Evolutionary conservation across 2,797 vertebrate genomes (phyloP).

Genomic region (Clamator glandarius): DNA sequence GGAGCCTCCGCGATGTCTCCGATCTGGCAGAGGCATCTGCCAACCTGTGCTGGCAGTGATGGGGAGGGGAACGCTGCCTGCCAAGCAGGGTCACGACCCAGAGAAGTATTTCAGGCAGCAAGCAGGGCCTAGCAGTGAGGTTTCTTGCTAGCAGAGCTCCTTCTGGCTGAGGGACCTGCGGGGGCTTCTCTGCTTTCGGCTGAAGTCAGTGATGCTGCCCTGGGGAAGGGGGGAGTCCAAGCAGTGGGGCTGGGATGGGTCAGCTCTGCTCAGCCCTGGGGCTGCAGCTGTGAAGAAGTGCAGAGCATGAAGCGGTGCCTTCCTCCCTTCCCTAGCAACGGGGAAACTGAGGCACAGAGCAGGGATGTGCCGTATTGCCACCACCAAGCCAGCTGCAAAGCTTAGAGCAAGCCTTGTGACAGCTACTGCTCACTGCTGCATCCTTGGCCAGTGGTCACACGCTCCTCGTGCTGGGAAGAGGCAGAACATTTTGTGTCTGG

Average conservation of each 20-base stretch:
- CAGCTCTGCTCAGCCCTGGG: background rate
- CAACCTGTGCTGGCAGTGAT: background rate
- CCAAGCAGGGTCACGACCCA: accelerated
- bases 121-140: background rate
- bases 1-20: background rate
- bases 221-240: background rate
- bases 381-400: background rate
- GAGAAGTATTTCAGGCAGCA: background rate
- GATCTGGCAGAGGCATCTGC: background rate
- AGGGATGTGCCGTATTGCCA: background rate
- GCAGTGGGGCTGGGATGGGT: background rate
- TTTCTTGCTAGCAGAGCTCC: background rate
- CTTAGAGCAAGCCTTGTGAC: accelerated
- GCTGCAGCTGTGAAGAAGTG: background rate
- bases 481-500: background rate
- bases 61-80: background rate
- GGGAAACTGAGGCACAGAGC: background rate
- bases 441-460: accelerated
- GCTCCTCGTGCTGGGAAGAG: accelerated
- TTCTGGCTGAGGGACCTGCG: background rate
- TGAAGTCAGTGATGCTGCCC: background rate
- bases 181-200: background rate
- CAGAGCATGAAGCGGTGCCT: background rate
- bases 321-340: background rate
- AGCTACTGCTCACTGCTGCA: background rate